phyloP scores from a whole-genome alignment of 2,797 vertebrate genomes.

The Macropus fuliginosus region DNA sequence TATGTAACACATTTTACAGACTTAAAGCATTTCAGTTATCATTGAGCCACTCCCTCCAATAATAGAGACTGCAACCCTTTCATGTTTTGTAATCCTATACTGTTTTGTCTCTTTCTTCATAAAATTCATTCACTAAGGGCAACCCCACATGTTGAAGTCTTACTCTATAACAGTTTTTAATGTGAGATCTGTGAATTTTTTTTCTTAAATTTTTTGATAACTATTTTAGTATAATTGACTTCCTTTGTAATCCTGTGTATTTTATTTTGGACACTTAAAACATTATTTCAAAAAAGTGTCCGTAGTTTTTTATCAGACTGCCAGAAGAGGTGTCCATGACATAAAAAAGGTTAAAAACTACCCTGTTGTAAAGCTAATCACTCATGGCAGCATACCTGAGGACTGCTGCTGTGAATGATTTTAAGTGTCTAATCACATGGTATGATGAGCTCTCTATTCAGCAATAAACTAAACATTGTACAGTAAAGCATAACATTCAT shows the following conservation, averaged over 20 bases:
- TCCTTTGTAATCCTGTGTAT: too few relatives aligned
- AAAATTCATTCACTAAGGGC: neutral
- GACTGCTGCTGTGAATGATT: too few relatives aligned
- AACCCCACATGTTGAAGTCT: neutral
- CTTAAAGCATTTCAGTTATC: neutral
- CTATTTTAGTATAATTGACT: neutral
- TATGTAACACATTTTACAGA: neutral
- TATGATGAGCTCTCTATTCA: too few relatives aligned
- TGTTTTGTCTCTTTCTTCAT: neutral
- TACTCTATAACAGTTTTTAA: neutral
- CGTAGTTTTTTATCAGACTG: neutral
- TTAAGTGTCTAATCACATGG: too few relatives aligned
- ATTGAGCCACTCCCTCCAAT: neutral
- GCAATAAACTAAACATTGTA: too few relatives aligned
- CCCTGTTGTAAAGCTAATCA: too few relatives aligned
- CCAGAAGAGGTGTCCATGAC: neutral
- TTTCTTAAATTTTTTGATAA: neutral
- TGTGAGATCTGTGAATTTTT: neutral
- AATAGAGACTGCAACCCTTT: neutral
- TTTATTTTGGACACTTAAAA: too few relatives aligned
- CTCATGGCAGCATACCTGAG: too few relatives aligned
- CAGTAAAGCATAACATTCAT: too few relatives aligned
- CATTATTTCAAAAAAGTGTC: neutral
- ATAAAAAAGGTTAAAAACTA: neutral
- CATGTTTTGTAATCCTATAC: neutral